phyloP scores from a whole-genome alignment of 64 coral and sea anemone genomes.

The Pachyseris speciosa region DNA sequence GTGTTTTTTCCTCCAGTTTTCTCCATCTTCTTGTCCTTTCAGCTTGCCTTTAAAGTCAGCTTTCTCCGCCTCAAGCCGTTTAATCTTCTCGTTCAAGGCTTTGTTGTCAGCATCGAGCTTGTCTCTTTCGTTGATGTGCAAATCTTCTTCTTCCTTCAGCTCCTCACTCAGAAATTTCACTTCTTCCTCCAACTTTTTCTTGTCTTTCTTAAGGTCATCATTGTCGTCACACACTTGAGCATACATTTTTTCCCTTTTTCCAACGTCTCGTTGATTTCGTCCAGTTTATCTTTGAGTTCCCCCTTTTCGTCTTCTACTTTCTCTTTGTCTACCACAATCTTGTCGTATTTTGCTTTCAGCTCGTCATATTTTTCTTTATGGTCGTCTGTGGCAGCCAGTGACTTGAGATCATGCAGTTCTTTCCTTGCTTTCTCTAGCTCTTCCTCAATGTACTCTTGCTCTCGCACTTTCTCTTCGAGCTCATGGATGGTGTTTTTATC shows the following conservation, averaged over 20 bases:
- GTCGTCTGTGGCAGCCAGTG: not conserved
- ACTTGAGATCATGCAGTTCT: not conserved
- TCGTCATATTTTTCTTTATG: conserved; percentile 3
- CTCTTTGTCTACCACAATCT: not conserved
- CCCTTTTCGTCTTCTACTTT: conserved; percentile 8
- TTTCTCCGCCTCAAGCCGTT: conserved; percentile 7
- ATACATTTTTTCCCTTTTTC: conserved; percentile 49
- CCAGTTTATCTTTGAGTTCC: conserved; percentile 2
- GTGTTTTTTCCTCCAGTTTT: conserved; percentile 29
- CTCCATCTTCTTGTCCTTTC: not conserved
- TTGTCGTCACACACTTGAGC: conserved; percentile 9
- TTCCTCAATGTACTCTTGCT: conserved; percentile 2
- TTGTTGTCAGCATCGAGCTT: not conserved
- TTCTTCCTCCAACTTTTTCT: conserved; percentile 1
- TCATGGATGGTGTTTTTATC: conserved; percentile 12
- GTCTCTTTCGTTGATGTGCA: not conserved
- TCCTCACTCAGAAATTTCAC: conserved; percentile 21
- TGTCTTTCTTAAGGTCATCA: conserved; percentile 28
- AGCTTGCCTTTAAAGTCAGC: conserved; percentile 21
- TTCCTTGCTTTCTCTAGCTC: conserved; percentile 11
- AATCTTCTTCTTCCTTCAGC: conserved; percentile 39
- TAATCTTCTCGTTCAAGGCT: not conserved
- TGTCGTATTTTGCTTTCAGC: not conserved
- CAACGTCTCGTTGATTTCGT: conserved; percentile 5
- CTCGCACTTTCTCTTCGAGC: conserved; percentile 21